Conservation (phyloP, 2,113 vertebrate species). For the Dendrocopos noguchii region DNA sequence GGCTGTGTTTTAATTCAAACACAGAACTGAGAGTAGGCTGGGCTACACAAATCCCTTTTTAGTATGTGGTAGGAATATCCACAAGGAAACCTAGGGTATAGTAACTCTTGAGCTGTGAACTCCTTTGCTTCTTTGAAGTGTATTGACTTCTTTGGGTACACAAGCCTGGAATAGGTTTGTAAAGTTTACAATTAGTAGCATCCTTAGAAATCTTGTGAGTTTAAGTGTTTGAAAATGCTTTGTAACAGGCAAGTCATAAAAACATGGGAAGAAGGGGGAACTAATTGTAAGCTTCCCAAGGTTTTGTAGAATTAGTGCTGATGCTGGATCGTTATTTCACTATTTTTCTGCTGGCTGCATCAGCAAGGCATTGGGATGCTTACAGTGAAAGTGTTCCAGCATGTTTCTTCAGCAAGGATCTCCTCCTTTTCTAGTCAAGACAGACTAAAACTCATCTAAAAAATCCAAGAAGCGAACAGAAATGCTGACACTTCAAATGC, state of each 20-base stretch:
- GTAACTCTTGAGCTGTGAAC: not conserved
- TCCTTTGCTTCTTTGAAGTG: not conserved
- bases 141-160: not conserved
- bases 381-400: not conserved
- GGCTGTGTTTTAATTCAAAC: not conserved
- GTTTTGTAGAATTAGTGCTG: not conserved
- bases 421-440: slow-evolving; percentile 35
- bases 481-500: slow-evolving; percentile 70
- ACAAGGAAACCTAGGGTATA: not conserved
- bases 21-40: not conserved
- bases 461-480: slow-evolving; percentile 20
- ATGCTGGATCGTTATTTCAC: not conserved
- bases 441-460: slow-evolving; percentile 39
- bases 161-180: not conserved
- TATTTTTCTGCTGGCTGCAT: not conserved
- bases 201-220: not conserved
- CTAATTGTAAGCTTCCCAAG: accelerated
- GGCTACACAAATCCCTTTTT: not conserved
- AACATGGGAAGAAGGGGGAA: not conserved
- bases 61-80: not conserved
- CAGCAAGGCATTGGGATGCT: not conserved
- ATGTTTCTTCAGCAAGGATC: slow-evolving; percentile 1
- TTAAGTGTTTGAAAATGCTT: not conserved
- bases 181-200: not conserved
- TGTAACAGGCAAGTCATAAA: not conserved